Base-by-base conservation (phyloP, 2,113 vertebrate species). In the Puntigrus tetrazona region DNA sequence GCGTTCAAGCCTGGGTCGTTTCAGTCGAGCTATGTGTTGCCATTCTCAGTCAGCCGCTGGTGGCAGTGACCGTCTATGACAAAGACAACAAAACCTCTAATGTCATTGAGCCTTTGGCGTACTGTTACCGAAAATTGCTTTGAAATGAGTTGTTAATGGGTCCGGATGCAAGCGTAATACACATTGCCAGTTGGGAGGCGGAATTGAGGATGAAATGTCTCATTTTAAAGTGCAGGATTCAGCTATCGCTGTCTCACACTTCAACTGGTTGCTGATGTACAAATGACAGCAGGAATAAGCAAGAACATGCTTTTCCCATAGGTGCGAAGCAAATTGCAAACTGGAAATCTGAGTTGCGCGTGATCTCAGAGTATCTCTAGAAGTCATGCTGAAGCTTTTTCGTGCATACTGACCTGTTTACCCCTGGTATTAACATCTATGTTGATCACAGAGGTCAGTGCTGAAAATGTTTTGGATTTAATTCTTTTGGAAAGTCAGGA, bases 121-220 rank as follows among this genome's bases (percentile, higher is more conserved):
- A 67, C 77, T 67, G 50, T 47, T 47, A 20, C 9, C 25, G 67
- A 84, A 80, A 81, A 63, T 74, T 81, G 77, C 77, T 61, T 59
- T 73, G 57, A 61, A 81, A 80, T 25, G 55, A 85, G 77, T 29
- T 74, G 50, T 55, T 80, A 85, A 85, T 85, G 78, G 31, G 77
- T 45, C 50, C 25, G 27, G 52, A 81, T 52, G 7, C 84, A 63
- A 55, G 59, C 61, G 45, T 59, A 57, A 80, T 85, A 81, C 67
- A 29, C 27, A n/a, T 38, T 29, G 7, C 55, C 67, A 50, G 38
- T 55, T 29, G 25, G 4, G 7, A 9, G 47, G 52, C 70, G 20
- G 43, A 59, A 82, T 50, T 25, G 4, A 13, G 43, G 20, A 22
- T 45, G 52, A 38, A 41, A 14, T 41, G 34, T 57, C 34, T 16